A percentile compares a stretch with the other conserved stretches of the same genome.
Evolutionary conservation across 2,797 vertebrate genomes (phyloP).

Genomic region (Psittacula derbiana): DNA sequence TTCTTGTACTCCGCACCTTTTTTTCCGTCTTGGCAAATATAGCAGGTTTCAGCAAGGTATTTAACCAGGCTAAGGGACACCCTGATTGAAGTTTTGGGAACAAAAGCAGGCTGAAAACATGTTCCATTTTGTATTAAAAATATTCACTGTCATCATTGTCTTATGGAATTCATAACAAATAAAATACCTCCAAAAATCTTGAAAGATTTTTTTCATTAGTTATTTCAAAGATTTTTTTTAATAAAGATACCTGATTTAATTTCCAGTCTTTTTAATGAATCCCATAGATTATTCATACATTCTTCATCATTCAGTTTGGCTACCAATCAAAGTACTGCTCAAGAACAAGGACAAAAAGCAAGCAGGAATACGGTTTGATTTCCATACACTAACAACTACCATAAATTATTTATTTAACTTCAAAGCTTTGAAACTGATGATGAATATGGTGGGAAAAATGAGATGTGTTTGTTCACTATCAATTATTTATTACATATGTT

Average conservation of each 20-base stretch:
- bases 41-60: conserved; percentile 4
- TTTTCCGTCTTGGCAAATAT: neutral
- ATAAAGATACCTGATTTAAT: neutral
- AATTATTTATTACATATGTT: conserved; percentile 76
- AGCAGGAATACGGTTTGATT: conserved; percentile 67
- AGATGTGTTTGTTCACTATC: conserved; percentile 76
- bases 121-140: conserved; percentile 9
- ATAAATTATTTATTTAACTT: conserved; percentile 79
- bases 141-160: neutral
- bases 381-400: conserved; percentile 70
- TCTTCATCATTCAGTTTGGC: conserved; percentile 5
- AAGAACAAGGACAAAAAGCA: conserved; percentile 69
- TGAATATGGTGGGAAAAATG: conserved; percentile 67
- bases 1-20: neutral
- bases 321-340: conserved; percentile 60
- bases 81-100: conserved; percentile 27
- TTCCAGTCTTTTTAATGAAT: neutral
- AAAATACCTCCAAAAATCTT: neutral
- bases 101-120: conserved; percentile 49
- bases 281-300: neutral
- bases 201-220: neutral
- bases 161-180: neutral
- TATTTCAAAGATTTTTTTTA: neutral
- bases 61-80: conserved; percentile 48
- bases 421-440: conserved; percentile 75